Conservation (phyloP, 2,113 vertebrate species). For the Psophia crepitans region DNA sequence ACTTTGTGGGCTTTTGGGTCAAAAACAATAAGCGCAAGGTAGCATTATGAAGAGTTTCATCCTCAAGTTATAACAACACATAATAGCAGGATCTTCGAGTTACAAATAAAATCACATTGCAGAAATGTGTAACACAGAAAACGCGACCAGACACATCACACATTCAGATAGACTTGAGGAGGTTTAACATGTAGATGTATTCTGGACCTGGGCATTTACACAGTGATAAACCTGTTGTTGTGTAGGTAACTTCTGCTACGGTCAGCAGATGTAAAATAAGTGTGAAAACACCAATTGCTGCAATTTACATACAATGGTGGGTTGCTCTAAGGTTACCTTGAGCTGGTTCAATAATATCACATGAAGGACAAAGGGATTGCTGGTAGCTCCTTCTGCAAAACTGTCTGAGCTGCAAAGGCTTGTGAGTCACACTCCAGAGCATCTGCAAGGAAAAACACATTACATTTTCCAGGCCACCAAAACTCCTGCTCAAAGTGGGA, state of each 20-base stretch:
- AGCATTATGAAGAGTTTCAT: conserved; percentile 30
- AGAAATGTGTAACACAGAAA: neutral
- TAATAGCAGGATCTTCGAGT: neutral
- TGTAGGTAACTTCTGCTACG: neutral
- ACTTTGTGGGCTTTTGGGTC: conserved; percentile 33
- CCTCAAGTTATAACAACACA: conserved; percentile 1
- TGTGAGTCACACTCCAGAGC: conserved; percentile 49
- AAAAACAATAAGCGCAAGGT: conserved; percentile 29
- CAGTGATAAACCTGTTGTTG: neutral
- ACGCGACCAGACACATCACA: neutral
- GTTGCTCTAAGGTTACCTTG: neutral
- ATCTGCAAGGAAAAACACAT: neutral
- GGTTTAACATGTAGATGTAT: neutral
- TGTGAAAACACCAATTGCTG: neutral
- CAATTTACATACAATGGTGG: neutral
- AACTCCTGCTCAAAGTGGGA: neutral
- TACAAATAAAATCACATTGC: neutral
- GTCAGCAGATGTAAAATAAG: neutral
- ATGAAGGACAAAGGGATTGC: neutral
- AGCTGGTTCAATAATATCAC: neutral
- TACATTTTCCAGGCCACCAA: conserved; percentile 50
- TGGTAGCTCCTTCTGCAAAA: neutral
- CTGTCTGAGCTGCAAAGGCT: neutral
- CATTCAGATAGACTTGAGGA: neutral
- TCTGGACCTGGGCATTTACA: neutral